A percentile compares a stretch with the other conserved stretches of the same genome.
Evolutionary conservation across 2,797 vertebrate species (phyloP).

Genomic region (Neosilurus mollespiculum): DNA sequence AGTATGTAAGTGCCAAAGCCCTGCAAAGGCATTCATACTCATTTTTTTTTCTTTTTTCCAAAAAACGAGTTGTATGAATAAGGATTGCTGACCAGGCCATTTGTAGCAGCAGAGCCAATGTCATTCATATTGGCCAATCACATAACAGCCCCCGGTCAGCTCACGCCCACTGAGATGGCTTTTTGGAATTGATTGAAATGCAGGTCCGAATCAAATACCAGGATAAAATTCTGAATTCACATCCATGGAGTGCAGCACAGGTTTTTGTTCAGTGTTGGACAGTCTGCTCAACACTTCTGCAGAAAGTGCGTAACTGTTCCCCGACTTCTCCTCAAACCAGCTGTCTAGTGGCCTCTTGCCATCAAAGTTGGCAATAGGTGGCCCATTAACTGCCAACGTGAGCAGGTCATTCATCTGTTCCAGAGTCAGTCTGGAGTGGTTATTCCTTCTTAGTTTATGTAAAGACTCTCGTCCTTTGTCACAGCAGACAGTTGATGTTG

Average conservation of each 20-base stretch:
- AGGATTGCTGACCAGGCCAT: conserved; percentile 53
- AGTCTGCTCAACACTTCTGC: conserved; percentile 85
- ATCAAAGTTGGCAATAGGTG: conserved; percentile 86
- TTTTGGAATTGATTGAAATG: conserved; percentile 46
- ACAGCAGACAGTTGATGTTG: conserved; percentile 87
- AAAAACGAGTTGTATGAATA: conserved; percentile 39
- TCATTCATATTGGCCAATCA: conserved; percentile 57
- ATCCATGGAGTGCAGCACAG: conserved; percentile 79
- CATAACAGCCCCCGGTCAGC: conserved; percentile 54
- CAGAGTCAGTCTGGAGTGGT: conserved; percentile 85
- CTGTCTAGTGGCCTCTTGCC: conserved; percentile 92
- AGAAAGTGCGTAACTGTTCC: conserved; percentile 83
- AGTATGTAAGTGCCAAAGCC: conserved; percentile 51
- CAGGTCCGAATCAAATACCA: conserved; percentile 74
- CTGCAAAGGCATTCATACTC: conserved; percentile 54
- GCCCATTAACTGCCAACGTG: conserved; percentile 86
- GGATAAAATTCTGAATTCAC: conserved; percentile 85
- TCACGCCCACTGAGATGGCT: conserved; percentile 53
- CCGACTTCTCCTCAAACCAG: conserved; percentile 97
- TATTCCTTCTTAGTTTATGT: conserved; percentile 86
- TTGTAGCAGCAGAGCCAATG: conserved; percentile 64
- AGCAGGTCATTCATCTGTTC: conserved; percentile 93
- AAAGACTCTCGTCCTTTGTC: conserved; percentile 86
- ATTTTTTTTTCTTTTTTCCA: conserved; percentile 16
- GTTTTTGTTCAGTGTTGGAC: conserved; percentile 84